Evolutionary conservation across 1,140 invertebrate genomes (phyloP).

Genomic region (Gryllus bimaculatus): DNA sequence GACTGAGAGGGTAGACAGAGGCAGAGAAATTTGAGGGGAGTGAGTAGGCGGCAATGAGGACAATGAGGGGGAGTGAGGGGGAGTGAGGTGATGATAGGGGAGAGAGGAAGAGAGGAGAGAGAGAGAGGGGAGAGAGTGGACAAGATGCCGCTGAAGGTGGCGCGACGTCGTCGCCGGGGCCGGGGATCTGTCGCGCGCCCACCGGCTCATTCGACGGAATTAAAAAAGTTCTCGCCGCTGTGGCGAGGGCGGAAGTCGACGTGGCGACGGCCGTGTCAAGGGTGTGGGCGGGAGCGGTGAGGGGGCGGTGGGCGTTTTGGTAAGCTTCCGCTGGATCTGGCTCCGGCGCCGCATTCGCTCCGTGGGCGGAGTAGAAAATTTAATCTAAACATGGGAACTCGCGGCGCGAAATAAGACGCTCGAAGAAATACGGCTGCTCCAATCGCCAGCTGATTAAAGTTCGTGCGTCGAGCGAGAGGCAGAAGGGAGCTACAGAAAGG

Average conservation of each 20-base stretch:
- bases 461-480: neutral
- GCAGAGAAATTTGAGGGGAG: too few species aligned
- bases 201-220: neutral
- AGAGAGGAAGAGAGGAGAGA: too few species aligned
- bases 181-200: neutral
- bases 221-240: neutral
- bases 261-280: neutral
- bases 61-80: too few species aligned
- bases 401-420: neutral
- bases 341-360: neutral
- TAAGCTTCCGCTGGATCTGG: too few species aligned
- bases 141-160: too few species aligned
- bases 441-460: neutral
- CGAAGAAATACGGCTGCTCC: neutral
- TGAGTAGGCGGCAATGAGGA: too few species aligned
- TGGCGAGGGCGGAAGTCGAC: too few species aligned
- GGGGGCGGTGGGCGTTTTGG: neutral
- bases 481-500: neutral
- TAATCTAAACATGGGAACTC: neutral
- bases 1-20: too few species aligned
- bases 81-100: too few species aligned
- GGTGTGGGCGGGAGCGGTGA: too few species aligned
- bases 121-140: too few species aligned
- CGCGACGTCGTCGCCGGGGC: too few species aligned
- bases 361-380: neutral